phyloP scores from a whole-genome alignment of 1,140 invertebrate genomes.

The Lepidurus apus region DNA sequence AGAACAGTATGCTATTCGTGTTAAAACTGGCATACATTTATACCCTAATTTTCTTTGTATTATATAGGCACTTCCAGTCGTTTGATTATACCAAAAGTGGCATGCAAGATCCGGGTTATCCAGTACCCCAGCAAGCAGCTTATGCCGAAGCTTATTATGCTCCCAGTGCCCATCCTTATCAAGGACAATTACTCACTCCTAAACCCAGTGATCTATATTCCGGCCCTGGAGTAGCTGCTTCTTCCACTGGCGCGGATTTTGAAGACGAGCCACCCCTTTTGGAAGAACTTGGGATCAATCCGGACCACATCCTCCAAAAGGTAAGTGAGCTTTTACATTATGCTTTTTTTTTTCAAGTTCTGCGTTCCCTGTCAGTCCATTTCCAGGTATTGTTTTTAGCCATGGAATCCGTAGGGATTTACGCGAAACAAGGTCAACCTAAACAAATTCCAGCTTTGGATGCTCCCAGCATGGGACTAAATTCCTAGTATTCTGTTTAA shows the following conservation, averaged over 20 bases:
- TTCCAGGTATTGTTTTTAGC: background rate
- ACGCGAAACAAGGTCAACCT: background rate
- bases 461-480: too few species aligned
- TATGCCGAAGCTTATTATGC: background rate
- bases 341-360: background rate
- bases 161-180: constrained; percentile 17
- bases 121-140: constrained; percentile 22
- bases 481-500: too few species aligned
- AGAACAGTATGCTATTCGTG: constrained; percentile 5
- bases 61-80: constrained; percentile 24
- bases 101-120: constrained; percentile 1
- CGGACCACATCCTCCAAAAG: constrained; percentile 31
- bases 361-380: background rate
- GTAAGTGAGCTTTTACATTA: background rate
- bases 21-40: background rate
- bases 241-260: constrained; percentile 24
- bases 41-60: background rate
- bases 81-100: constrained; percentile 27
- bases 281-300: constrained; percentile 29
- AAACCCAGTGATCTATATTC: constrained; percentile 16
- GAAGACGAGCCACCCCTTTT: constrained; percentile 27
- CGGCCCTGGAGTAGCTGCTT: background rate
- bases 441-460: background rate
- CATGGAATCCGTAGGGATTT: background rate
- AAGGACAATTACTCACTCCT: constrained; percentile 12